A percentile compares a stretch with the other conserved stretches of the same genome.
phyloP scores from a whole-genome alignment of 2,888 invertebrate species.

The Plutella xylostella region DNA sequence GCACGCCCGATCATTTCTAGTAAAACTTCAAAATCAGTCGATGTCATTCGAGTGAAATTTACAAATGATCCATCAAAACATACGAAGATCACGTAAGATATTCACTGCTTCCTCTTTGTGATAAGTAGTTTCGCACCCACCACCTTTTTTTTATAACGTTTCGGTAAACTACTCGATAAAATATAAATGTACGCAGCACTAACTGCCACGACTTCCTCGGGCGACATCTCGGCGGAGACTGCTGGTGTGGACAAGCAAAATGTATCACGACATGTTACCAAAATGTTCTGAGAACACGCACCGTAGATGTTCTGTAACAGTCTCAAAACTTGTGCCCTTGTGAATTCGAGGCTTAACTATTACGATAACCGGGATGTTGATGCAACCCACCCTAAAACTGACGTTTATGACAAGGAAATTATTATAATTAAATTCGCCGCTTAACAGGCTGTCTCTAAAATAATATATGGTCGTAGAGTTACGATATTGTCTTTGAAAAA shows the following conservation, averaged over 20 bases:
- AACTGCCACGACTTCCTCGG: slow-evolving; percentile 1
- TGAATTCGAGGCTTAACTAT: no score
- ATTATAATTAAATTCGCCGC: no score
- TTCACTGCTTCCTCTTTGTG: not conserved
- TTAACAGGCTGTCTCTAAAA: no score
- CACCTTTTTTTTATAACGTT: not conserved
- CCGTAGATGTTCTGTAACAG: not conserved
- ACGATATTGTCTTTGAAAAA: no score
- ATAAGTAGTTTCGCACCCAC: not conserved
- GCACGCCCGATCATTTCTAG: not conserved
- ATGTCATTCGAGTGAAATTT: not conserved
- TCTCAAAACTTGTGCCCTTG: not conserved
- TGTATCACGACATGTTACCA: not conserved
- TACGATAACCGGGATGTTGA: no score
- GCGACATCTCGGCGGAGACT: not conserved
- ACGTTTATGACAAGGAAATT: no score
- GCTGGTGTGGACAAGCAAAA: not conserved
- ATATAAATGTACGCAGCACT: not conserved
- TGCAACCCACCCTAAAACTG: no score
- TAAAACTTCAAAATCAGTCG: not conserved
- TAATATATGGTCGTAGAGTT: no score
- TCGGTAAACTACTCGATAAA: not conserved
- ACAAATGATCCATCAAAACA: not conserved
- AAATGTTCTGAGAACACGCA: not conserved
- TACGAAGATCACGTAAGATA: not conserved